These are phyloP conservation scores for Empis livida DNA, from an alignment of 2,888 invertebrate species.

Conservation along the genomic window DNA sequence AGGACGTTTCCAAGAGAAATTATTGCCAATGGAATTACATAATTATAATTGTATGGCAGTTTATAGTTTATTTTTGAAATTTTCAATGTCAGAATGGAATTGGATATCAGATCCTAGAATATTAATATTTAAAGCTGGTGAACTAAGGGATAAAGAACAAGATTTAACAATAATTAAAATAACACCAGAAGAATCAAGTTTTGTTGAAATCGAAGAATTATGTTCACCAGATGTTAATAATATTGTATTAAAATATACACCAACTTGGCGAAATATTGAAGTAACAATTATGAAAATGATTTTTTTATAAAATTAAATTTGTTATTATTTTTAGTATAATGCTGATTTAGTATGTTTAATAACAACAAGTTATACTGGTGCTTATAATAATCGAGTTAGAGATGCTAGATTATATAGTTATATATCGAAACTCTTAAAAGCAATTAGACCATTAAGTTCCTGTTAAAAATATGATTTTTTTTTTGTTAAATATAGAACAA, in stretches of 20 bases:
- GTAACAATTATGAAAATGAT: constrained; percentile 18
- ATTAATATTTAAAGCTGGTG: constrained; percentile 21
- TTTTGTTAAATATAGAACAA: too few relatives aligned
- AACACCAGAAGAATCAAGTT: constrained; percentile 23
- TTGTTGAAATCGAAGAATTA: constrained; percentile 25
- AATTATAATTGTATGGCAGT: constrained; percentile 24
- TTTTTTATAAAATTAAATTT: background rate
- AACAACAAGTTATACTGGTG: constrained; percentile 17
- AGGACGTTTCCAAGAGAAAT: constrained; percentile 26
- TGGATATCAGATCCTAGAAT: constrained; percentile 24
- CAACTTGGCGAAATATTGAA: constrained; percentile 26
- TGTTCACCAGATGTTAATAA: constrained; percentile 22
- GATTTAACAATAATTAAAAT: constrained; percentile 19
- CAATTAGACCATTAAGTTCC: constrained; percentile 25
- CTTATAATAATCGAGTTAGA: constrained; percentile 16
- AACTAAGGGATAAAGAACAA: constrained; percentile 16
- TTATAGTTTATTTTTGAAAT: constrained; percentile 23
- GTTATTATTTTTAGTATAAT: constrained; percentile 15
- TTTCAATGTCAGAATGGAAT: constrained; percentile 26
- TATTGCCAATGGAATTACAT: constrained; percentile 24
- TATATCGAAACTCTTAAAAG: constrained; percentile 20
- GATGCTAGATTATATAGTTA: constrained; percentile 18
- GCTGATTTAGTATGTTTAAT: constrained; percentile 27
- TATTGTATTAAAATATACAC: constrained; percentile 19
- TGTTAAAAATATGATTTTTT: constrained; percentile 14